Percentiles rank a stretch among this genome's conserved stretches.
These are phyloP conservation scores for Symphodus melops DNA, from an alignment of 2,113 vertebrate genomes.

Conservation along the genomic window DNA sequence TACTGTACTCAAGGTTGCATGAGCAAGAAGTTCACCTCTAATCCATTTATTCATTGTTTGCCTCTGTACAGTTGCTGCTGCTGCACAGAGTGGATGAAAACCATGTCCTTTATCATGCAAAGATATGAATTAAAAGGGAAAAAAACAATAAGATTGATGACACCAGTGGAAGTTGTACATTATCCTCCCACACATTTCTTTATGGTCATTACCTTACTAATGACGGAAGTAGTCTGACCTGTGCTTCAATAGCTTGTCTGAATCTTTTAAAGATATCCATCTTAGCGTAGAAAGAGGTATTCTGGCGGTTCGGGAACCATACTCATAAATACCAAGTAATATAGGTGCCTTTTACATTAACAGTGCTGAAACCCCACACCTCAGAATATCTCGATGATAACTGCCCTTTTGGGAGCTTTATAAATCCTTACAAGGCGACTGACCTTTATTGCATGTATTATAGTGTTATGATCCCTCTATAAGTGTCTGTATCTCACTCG, in stretches of 20 bases:
- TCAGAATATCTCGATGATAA: not conserved
- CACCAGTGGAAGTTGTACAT: not conserved
- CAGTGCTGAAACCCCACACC: slow-evolving; percentile 36
- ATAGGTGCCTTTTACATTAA: slow-evolving; percentile 29
- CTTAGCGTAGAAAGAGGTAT: not conserved
- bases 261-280: slow-evolving; percentile 14
- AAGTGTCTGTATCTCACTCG: no score
- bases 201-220: not conserved
- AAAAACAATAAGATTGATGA: slow-evolving; percentile 10
- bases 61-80: not conserved
- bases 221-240: not conserved
- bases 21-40: slow-evolving; percentile 22
- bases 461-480: slow-evolving; percentile 3
- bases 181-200: not conserved
- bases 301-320: slow-evolving; percentile 2
- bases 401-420: slow-evolving; percentile 15
- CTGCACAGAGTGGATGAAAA: slow-evolving; percentile 1
- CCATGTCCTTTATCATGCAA: not conserved
- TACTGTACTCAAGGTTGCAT: slow-evolving; percentile 28
- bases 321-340: slow-evolving; percentile 38
- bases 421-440: not conserved
- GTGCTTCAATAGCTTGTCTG: not conserved
- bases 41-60: slow-evolving; percentile 21
- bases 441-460: slow-evolving; percentile 31
- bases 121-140: not conserved